These are phyloP conservation scores for Emys orbicularis DNA, from an alignment of 2,797 vertebrate species.

Conservation along the genomic window DNA sequence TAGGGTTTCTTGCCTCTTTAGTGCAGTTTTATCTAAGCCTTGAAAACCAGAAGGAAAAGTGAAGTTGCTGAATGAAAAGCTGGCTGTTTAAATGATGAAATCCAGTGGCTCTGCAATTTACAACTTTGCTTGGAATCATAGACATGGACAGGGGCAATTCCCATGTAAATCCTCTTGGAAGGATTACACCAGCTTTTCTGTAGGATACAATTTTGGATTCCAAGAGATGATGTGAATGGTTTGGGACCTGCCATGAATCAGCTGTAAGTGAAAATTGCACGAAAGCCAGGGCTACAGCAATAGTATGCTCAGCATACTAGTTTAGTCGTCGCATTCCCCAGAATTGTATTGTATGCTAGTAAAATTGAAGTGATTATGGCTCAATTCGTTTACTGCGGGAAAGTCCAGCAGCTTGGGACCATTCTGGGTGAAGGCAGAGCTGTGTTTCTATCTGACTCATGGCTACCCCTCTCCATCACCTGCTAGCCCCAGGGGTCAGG, in stretches of 20 bases:
- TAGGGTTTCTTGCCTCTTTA: constrained; percentile 1
- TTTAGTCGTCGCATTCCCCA: accelerated
- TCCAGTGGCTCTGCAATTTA: background rate
- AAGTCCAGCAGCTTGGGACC: accelerated
- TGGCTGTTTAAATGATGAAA: constrained; percentile 29
- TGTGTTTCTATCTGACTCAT: background rate
- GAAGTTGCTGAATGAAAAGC: background rate
- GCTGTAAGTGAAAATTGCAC: accelerated
- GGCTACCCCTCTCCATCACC: background rate
- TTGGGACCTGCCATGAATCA: background rate
- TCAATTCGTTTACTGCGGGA: background rate
- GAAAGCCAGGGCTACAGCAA: accelerated
- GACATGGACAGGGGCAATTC: constrained; percentile 22
- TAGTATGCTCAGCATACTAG: background rate
- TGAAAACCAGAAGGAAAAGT: constrained; percentile 24
- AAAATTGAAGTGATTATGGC: background rate
- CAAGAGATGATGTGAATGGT: background rate
- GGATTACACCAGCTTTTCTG: background rate
- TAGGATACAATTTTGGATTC: constrained; percentile 22
- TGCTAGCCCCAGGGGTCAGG: background rate
- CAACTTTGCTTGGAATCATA: background rate
- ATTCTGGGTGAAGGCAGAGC: background rate
- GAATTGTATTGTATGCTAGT: background rate
- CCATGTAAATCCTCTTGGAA: background rate
- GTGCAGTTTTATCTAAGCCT: constrained; percentile 25